Base-by-base conservation (phyloP, 2,888 invertebrate genomes). In the Cordilura impudica region DNA sequence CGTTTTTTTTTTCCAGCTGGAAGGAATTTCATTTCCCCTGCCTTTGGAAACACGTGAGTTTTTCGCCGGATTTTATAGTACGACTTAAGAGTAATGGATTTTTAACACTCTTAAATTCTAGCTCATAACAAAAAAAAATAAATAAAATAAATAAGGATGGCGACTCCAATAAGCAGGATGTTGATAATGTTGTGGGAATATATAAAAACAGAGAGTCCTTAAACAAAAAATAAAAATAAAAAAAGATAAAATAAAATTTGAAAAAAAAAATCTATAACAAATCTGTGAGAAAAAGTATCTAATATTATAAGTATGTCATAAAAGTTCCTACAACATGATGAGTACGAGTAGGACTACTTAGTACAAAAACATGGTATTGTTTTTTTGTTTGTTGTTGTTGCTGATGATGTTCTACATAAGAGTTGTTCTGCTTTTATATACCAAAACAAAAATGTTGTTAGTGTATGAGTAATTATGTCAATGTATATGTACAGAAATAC, bases 251-350 rank as follows among this genome's bases (percentile, higher is more conserved):
- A 39, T 12, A 12, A 26, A 26, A 23, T 51, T 23, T 7, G 23
- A 26, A 1, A n/a, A 53, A 35, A 26, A 53, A 71, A 54, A 74
- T 75, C 67, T 75, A 67, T 79, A 71, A 79, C 79, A 79, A 79
- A 79, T 75, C 79, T 58, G 79, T 72, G 75, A 79, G 79, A 67
- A 75, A 67, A 75, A 63, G 71, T 75, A 79, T 71, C 71, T 75
- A 79, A 75, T 67, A 53, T 75, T 79, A 72, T 75, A 79, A 79
- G 75, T 75, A 72, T 75, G 79, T 79, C 79, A 79, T 79, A 75
- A 79, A 79, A 79, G 71, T 63, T 61, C 71, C 72, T 75, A 63
- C 67, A 67, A 51, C 47, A 72, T 67, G 56, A 72, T 67, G 75
- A 75, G 63, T 45, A 67, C 26, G 63, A 78, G 45, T 31, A 45